Evolutionary conservation across 2,888 invertebrate genomes (phyloP).

Genomic region (Coenonympha glycerion): DNA sequence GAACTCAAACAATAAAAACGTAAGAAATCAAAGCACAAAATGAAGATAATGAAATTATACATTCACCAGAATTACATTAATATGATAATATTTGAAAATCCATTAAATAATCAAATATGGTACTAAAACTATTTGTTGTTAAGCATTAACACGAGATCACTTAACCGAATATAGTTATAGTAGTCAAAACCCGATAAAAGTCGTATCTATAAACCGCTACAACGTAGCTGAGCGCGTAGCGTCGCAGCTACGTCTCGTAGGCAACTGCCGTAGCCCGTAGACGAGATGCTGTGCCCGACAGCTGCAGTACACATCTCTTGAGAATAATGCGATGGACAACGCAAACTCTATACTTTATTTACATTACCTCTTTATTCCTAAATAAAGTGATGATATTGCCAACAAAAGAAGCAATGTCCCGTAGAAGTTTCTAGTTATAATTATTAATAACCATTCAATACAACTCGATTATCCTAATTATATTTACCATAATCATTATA

Average conservation of each 20-base stretch:
- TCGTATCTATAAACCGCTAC: conserved; percentile 43
- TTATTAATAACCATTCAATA: neutral
- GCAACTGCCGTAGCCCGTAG: conserved; percentile 58
- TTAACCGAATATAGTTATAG: conserved; percentile 3
- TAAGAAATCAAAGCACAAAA: conserved; percentile 3
- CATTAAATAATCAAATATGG: too few species aligned
- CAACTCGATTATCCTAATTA: conserved; percentile 1
- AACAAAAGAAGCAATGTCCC: conserved; percentile 19
- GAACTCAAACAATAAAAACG: conserved; percentile 8
- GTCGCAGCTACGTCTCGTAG: conserved; percentile 57
- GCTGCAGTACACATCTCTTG: conserved; percentile 41
- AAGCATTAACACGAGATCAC: neutral
- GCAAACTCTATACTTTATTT: conserved; percentile 30
- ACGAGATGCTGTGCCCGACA: conserved; percentile 49
- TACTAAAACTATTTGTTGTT: too few species aligned
- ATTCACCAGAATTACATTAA: too few species aligned
- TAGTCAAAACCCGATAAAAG: conserved; percentile 27
- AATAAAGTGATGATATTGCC: conserved; percentile 4
- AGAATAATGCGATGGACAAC: conserved; percentile 37
- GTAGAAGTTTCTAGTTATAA: neutral
- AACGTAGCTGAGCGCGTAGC: conserved; percentile 53
- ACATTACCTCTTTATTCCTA: conserved; percentile 34
- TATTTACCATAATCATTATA: too few species aligned
- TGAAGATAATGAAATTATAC: neutral
- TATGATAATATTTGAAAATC: too few species aligned